These are phyloP conservation scores for Amazona vittata DNA, from an alignment of 2,113 vertebrate genomes.

Conservation along the genomic window DNA sequence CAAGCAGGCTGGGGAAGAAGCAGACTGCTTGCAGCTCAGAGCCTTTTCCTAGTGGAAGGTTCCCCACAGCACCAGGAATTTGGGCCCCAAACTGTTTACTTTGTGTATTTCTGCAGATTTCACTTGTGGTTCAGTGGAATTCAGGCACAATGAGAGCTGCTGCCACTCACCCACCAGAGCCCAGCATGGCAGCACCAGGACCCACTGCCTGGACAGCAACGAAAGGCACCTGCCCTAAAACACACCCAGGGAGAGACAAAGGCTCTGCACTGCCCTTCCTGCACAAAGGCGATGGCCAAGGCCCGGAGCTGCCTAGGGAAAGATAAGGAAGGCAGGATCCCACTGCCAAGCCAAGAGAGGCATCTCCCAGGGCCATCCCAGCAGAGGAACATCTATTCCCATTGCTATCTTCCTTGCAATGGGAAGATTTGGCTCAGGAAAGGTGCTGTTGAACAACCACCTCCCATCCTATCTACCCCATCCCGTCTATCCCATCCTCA, in stretches of 20 bases:
- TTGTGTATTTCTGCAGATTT: constrained; percentile 31
- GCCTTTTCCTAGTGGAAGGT: background rate
- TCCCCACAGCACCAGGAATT: background rate
- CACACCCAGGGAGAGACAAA: background rate
- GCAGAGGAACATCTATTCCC: background rate
- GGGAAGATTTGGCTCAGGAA: background rate
- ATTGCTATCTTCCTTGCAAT: background rate
- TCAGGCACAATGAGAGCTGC: background rate
- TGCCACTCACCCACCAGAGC: background rate
- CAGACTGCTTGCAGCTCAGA: background rate
- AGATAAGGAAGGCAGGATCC: background rate
- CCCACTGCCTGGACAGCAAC: accelerated
- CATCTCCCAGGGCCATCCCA: background rate
- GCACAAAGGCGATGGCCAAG: background rate
- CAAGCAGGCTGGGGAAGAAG: background rate
- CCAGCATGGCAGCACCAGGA: accelerated
- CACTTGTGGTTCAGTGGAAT: constrained; percentile 35
- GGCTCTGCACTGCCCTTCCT: background rate
- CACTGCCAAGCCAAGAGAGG: background rate
- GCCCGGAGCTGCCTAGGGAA: background rate
- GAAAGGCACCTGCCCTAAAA: background rate
- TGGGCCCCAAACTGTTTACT: background rate
- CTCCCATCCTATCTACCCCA: background rate
- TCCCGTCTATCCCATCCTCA: background rate
- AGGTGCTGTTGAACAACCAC: background rate